phyloP scores from a whole-genome alignment of 2,888 invertebrate genomes.

The Onthophagus sagittarius region DNA sequence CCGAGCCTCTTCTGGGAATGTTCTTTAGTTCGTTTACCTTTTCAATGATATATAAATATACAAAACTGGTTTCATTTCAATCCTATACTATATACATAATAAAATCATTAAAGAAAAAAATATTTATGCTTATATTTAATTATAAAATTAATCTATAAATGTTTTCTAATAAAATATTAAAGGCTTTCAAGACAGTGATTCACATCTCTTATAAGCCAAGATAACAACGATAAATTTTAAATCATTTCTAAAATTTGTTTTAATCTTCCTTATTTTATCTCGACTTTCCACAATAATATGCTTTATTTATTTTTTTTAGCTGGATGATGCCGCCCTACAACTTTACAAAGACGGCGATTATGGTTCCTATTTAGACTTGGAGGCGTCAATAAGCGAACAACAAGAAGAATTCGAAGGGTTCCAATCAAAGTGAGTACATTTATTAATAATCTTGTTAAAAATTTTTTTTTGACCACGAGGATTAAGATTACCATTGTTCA shows the following conservation, averaged over 20 bases:
- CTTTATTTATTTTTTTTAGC: conserved; percentile 59
- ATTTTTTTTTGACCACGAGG: neutral
- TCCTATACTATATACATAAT: neutral
- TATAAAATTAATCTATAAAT: neutral
- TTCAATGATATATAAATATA: neutral
- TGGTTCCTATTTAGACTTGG: conserved; percentile 94
- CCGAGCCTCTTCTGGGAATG: neutral
- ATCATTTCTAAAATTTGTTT: too few relatives aligned
- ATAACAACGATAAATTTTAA: neutral
- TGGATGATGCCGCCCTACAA: conserved; percentile 96
- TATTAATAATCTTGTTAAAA: neutral
- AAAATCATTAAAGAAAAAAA: neutral
- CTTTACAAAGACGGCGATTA: conserved; percentile 97
- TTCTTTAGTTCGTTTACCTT: conserved; percentile 12
- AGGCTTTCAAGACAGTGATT: neutral
- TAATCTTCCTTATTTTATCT: too few relatives aligned
- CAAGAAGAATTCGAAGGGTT: conserved; percentile 96
- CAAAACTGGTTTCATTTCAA: neutral
- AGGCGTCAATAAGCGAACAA: conserved; percentile 94
- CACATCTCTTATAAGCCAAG: neutral
- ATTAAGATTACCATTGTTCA: too few relatives aligned
- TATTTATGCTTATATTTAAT: too few relatives aligned
- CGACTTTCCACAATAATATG: neutral
- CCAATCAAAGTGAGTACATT: conserved; percentile 76
- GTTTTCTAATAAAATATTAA: neutral